Evolutionary conservation across 2,113 vertebrate species (phyloP), one percentile per base, ranked within the genome.

Genomic region (Proterorhinus semilunaris): DNA sequence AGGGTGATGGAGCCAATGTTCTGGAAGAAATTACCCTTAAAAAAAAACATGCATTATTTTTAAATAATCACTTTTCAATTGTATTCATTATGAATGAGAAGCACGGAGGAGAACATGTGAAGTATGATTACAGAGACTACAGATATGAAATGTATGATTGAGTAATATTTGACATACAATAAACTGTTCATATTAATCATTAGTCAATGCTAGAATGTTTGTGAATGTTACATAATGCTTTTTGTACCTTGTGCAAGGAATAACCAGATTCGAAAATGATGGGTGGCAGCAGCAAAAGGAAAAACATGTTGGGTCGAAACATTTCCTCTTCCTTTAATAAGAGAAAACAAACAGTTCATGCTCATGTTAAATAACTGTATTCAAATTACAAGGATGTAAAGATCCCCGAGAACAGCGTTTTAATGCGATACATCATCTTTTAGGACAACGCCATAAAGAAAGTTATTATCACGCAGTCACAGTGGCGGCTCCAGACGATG

Each of bases 291-390:
- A 99, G 91, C 77, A 99, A 92, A 55, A 99, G 94, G 88, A 99
- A 99, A 91, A 99, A 99, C 97, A 99, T 99, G 87, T 99, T 99
- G 76, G 98, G 98, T 36, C 96, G 94, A 91, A 99, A 99, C 97
- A 98, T 99, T 85, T 99, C 98, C 87, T 99, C 98, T 82, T 99
- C 98, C 98, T 99, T 86, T 83, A 46, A 87, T 13, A 87, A 10
- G 88, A 81, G 69, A n/a, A 36, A 0, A 67, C 48, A 71, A n/a
- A 74, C 6, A 46, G 7, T 55, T 15, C 9, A 48, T 16, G 10
- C 46, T 10, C 75, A 11, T 65, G 27, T 13, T 58, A 6, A 13
- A 2, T 13, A 16, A 27, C n/a, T 17, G 27, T 36, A 3, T 36
- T 21, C 27, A 36, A 36, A 36, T 36, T 36, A 36, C 27, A 36